Evolutionary conservation across 1,140 invertebrate genomes (phyloP).

Genomic region (Scaptomyza montana): DNA sequence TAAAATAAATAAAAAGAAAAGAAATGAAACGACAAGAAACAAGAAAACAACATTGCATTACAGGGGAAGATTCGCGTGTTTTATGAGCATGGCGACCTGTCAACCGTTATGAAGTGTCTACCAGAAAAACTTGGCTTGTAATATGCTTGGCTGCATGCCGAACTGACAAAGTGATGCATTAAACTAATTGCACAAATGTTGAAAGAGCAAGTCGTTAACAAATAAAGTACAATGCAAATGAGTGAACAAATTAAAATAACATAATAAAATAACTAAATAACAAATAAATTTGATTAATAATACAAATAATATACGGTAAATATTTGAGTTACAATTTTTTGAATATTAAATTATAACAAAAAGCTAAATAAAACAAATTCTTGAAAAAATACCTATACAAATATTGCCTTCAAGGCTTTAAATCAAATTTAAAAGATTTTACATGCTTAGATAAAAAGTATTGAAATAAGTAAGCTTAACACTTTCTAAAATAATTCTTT

Average conservation of each 20-base stretch:
- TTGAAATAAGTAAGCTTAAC: too few species aligned
- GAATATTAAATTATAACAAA: too few species aligned
- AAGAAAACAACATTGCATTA: slow-evolving; percentile 31
- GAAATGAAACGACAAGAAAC: slow-evolving; percentile 12
- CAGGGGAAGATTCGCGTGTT: slow-evolving; percentile 15
- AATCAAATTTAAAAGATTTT: too few species aligned
- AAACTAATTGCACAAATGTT: slow-evolving; percentile 65
- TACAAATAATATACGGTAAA: background rate
- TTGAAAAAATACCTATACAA: too few species aligned
- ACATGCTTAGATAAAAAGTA: too few species aligned
- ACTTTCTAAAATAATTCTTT: too few species aligned
- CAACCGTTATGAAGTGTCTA: slow-evolving; percentile 65
- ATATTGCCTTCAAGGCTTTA: too few species aligned
- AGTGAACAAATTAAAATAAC: background rate
- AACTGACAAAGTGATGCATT: slow-evolving; percentile 71
- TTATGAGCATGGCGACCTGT: slow-evolving; percentile 23
- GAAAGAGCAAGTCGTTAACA: slow-evolving; percentile 13
- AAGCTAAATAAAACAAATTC: too few species aligned
- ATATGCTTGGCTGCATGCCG: slow-evolving; percentile 60
- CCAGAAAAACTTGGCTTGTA: slow-evolving; percentile 49
- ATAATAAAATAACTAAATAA: slow-evolving; percentile 13
- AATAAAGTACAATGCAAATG: slow-evolving; percentile 1
- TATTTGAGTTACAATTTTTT: too few species aligned
- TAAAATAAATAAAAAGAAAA: too few species aligned
- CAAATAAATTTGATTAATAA: slow-evolving; percentile 6